Evolutionary conservation across 2,113 vertebrate species (phyloP).

Genomic region (Ciconia maguari): DNA sequence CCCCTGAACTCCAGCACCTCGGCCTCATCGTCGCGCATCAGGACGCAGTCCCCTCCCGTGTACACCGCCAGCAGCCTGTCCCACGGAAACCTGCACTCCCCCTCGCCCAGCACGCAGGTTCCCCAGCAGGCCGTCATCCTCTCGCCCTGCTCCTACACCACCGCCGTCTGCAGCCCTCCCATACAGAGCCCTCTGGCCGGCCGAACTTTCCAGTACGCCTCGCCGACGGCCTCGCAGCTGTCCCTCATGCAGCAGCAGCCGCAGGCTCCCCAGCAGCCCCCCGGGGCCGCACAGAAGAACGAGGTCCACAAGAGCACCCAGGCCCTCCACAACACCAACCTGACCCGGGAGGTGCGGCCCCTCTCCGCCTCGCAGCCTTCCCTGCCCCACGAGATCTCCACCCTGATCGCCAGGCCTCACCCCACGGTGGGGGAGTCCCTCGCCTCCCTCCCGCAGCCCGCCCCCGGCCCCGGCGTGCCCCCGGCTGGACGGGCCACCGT

Average conservation of each 20-base stretch:
- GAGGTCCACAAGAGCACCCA: constrained; percentile 91
- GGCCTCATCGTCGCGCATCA: constrained; percentile 78
- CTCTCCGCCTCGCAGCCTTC: constrained; percentile 98
- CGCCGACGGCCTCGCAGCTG: constrained; percentile 89
- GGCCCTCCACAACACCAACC: constrained; percentile 87
- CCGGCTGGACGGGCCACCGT: constrained; percentile 79
- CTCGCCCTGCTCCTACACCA: constrained; percentile 90
- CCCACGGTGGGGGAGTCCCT: constrained; percentile 90
- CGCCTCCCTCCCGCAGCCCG: constrained; percentile 83
- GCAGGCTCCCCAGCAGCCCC: constrained; percentile 60
- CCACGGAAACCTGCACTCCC: constrained; percentile 83
- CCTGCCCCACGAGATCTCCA: constrained; percentile 90
- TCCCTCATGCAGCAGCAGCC: constrained; percentile 84
- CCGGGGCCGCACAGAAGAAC: constrained; percentile 79
- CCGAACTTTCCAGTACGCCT: constrained; percentile 93
- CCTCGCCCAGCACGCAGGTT: constrained; percentile 81
- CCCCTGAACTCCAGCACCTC: constrained; percentile 82
- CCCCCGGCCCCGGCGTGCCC: constrained; percentile 69
- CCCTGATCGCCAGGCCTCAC: constrained; percentile 82
- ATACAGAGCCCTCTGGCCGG: constrained; percentile 89
- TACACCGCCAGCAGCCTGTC: constrained; percentile 82
- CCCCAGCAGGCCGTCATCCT: constrained; percentile 82
- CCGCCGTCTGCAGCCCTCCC: constrained; percentile 86
- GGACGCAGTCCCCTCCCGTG: constrained; percentile 83
- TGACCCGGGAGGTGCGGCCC: constrained; percentile 90